phyloP scores from a whole-genome alignment of 2,113 vertebrate genomes.

The Megaleporinus macrocephalus region DNA sequence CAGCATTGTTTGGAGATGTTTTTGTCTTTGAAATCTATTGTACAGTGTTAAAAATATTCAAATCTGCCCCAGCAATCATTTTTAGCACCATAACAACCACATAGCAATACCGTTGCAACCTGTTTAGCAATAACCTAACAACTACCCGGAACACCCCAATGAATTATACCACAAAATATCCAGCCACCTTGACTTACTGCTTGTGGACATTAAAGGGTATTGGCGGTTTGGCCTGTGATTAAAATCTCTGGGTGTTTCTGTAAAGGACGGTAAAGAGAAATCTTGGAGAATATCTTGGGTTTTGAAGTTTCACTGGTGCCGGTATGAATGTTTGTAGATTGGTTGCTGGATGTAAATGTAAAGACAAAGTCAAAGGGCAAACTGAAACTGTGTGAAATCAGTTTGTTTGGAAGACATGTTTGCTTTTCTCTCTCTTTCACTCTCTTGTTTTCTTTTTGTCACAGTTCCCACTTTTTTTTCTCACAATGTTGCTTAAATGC shows the following conservation, averaged over 20 bases:
- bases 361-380: background rate
- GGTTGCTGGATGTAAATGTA: background rate
- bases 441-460: background rate
- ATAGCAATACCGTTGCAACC: no score
- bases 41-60: no score
- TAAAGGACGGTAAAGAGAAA: no score
- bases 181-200: background rate
- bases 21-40: no score
- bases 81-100: no score
- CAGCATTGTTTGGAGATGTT: no score
- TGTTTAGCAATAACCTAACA: no score
- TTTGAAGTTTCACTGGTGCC: slow-evolving; percentile 1
- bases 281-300: slow-evolving; percentile 5
- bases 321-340: background rate
- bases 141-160: background rate
- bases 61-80: no score
- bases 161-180: background rate
- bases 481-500: background rate
- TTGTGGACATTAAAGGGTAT: background rate
- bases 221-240: slow-evolving; percentile 1
- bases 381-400: slow-evolving; percentile 14
- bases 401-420: slow-evolving; percentile 18
- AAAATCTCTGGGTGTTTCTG: background rate
- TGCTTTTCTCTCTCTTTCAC: background rate
- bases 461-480: no score